Evolutionary conservation across 2,888 invertebrate species (phyloP), one percentile per base, ranked within the genome.

Genomic region (Sipunculus nudus): DNA sequence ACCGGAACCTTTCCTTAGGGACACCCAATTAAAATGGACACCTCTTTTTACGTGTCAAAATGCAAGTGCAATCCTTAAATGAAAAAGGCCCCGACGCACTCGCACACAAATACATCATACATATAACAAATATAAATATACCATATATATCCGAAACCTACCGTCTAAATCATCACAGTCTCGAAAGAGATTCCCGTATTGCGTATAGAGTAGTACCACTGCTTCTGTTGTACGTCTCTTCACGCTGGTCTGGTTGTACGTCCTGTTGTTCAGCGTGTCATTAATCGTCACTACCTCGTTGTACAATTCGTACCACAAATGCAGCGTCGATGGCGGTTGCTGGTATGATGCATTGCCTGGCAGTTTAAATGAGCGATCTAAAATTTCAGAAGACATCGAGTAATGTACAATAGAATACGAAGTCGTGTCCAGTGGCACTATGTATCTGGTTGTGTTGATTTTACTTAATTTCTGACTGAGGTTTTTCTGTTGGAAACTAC

Each of bases 131-230:
- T n/a, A n/a, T n/a, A n/a, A n/a, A n/a, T n/a, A n/a, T n/a, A n/a
- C n/a, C n/a, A n/a, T n/a, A n/a, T n/a, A n/a, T n/a, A n/a, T n/a
- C n/a, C n/a, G n/a, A n/a, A n/a, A 56, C 57, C 45, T 73, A 78
- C 78, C 73, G 72, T 77, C 77, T 43, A 78, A 59, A 43, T 70
- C 71, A 59, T 78, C 76, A 61, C 78, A 78, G 29, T 78, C 75
- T 39, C 75, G 53, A 52, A 77, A 78, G 28, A 77, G 60, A 54
- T 78, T 78, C 2, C 75, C 77, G 61, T 77, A 76, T 49, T 78
- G 75, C 16, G 66, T 46, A 53, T 70, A 78, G 8, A 78, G 56
- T 5, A 73, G 63, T 1, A 75, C 32, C 21, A 53, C 32, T 19
- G 60, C 65, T 35, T 66, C 38, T 13, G 28, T 28, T n/a, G 39